Conservation (phyloP, 2,113 vertebrate genomes). For the Struthidea cinerea region DNA sequence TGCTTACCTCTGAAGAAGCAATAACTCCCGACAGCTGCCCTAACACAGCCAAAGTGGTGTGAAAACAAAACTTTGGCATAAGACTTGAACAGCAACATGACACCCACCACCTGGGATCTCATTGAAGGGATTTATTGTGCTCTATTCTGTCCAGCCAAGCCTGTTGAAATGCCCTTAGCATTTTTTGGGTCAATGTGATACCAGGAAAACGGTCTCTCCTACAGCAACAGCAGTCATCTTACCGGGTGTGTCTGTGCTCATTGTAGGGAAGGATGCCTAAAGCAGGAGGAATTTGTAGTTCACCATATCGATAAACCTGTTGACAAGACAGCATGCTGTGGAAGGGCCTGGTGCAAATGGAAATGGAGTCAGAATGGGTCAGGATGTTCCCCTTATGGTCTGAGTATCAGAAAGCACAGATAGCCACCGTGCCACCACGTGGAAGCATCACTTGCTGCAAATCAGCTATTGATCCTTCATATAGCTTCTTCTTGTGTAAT, state of each 20-base stretch:
- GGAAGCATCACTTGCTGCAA: neutral
- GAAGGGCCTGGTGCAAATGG: neutral
- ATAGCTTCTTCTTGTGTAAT: neutral
- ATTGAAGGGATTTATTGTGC: neutral
- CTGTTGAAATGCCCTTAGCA: neutral
- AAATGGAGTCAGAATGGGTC: neutral
- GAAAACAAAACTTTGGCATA: neutral
- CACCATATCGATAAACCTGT: neutral
- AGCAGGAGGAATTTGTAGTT: neutral
- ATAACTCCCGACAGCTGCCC: neutral
- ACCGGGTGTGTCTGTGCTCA: rapidly evolving
- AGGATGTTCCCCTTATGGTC: neutral
- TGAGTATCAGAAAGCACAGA: neutral
- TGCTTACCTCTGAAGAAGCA: neutral
- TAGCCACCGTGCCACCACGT: rapidly evolving
- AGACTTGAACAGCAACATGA: neutral
- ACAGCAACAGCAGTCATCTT: neutral
- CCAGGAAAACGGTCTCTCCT: neutral
- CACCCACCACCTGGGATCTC: neutral
- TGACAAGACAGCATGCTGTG: neutral
- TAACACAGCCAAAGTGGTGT: neutral
- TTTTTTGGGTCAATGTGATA: neutral
- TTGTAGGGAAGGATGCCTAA: neutral
- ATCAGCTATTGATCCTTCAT: neutral
- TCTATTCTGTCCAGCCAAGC: neutral